Conservation (phyloP, 2,888 invertebrate genomes). For the Parnassius orleans region DNA sequence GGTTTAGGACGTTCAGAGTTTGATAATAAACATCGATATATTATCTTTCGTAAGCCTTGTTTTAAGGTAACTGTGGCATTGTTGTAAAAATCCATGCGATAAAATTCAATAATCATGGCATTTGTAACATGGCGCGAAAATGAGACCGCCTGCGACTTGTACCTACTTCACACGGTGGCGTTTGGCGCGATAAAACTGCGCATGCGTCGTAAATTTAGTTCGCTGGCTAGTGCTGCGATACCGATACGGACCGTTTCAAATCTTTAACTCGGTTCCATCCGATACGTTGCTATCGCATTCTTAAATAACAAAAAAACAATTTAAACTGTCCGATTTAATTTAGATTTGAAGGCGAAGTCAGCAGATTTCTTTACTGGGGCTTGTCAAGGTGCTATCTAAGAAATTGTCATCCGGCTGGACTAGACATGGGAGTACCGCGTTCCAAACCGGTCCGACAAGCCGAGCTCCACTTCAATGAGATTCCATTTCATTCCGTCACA, state of each 20-base stretch:
- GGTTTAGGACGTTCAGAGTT: not conserved
- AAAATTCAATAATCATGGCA: slow-evolving; percentile 36
- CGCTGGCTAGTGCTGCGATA: slow-evolving; percentile 45
- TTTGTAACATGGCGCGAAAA: slow-evolving; percentile 58
- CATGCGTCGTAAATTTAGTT: slow-evolving; percentile 51
- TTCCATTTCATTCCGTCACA: slow-evolving; percentile 78
- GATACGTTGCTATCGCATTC: slow-evolving; percentile 25
- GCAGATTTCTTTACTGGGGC: not conserved
- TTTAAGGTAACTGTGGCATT: slow-evolving; percentile 32
- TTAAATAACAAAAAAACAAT: slow-evolving; percentile 16
- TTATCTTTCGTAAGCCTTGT: slow-evolving; percentile 32
- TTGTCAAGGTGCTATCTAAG: slow-evolving; percentile 50
- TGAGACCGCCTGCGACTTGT: slow-evolving; percentile 38
- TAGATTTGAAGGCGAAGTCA: too few relatives aligned
- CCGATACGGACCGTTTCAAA: slow-evolving; percentile 36
- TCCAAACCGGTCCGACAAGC: slow-evolving; percentile 68
- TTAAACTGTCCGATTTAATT: not conserved
- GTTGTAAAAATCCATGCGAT: slow-evolving; percentile 34
- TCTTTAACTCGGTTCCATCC: slow-evolving; percentile 32
- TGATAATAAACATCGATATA: slow-evolving; percentile 33
- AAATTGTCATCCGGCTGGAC: slow-evolving; percentile 64
- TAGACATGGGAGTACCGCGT: slow-evolving; percentile 58
- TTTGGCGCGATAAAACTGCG: slow-evolving; percentile 46
- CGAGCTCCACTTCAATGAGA: slow-evolving; percentile 74
- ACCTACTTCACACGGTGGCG: slow-evolving; percentile 33